Conservation (phyloP, 2,888 invertebrate genomes). For the Nomada hirtipes region DNA sequence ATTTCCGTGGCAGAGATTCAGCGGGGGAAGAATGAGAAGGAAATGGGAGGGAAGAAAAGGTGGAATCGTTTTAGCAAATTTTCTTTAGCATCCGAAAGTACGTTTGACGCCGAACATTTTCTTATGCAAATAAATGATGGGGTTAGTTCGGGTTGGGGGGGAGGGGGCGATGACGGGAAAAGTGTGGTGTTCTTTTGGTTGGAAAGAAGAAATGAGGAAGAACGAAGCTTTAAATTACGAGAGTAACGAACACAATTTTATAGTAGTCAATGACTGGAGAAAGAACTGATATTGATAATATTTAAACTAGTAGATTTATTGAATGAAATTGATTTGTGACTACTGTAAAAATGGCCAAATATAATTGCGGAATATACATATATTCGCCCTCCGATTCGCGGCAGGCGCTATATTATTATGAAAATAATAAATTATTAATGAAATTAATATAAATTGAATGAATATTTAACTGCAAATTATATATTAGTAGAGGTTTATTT, state of each 20-base stretch:
- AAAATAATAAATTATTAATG: slow-evolving; percentile 84
- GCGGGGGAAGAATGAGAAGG: too few species aligned
- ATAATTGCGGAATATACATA: slow-evolving; percentile 75
- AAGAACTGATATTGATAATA: slow-evolving; percentile 87
- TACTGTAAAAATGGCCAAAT: slow-evolving; percentile 84
- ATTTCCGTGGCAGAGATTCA: not conserved
- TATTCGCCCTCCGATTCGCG: slow-evolving; percentile 75
- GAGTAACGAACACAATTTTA: slow-evolving; percentile 83
- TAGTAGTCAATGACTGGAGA: slow-evolving; percentile 81
- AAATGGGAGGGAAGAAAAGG: not conserved
- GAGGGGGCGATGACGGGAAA: slow-evolving; percentile 43
- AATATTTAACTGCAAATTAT: slow-evolving; percentile 84
- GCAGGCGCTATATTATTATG: slow-evolving; percentile 83
- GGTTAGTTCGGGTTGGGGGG: slow-evolving; percentile 17
- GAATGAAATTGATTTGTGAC: slow-evolving; percentile 83
- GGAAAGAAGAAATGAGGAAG: slow-evolving; percentile 53
- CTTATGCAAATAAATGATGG: slow-evolving; percentile 50
- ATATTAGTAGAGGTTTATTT: slow-evolving; percentile 83
- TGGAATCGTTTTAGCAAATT: slow-evolving; percentile 36
- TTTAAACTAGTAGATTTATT: slow-evolving; percentile 80
- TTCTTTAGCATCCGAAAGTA: slow-evolving; percentile 51
- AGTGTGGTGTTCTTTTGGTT: slow-evolving; percentile 49
- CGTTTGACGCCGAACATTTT: slow-evolving; percentile 63
- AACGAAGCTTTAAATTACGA: slow-evolving; percentile 63
- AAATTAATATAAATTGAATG: slow-evolving; percentile 84